Conservation (phyloP, 2,888 invertebrate species). For the Linnaemya tessellans region DNA sequence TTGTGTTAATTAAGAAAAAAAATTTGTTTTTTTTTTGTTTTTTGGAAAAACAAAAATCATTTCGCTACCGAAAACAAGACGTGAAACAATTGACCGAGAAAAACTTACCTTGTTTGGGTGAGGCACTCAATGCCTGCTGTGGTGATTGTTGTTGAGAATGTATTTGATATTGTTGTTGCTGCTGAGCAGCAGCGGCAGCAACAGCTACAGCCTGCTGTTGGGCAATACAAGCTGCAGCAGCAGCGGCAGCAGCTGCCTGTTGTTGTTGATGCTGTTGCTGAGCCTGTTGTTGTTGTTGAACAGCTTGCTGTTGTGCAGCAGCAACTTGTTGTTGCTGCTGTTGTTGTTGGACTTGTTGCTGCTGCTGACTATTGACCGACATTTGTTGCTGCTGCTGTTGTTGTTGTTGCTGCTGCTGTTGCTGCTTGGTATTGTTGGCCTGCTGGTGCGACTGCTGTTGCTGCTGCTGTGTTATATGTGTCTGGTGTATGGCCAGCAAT, state of each 20-base stretch:
- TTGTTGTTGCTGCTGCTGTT: slow-evolving; percentile 76
- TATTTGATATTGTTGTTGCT: slow-evolving; percentile 82
- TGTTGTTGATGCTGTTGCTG: slow-evolving; percentile 75
- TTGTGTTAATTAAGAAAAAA: not conserved
- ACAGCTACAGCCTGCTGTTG: slow-evolving; percentile 79
- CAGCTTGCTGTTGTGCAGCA: slow-evolving; percentile 77
- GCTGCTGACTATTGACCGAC: slow-evolving; percentile 76
- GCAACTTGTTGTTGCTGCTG: slow-evolving; percentile 75
- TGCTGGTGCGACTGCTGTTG: slow-evolving; percentile 79
- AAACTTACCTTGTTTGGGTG: slow-evolving; percentile 83
- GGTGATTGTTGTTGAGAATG: slow-evolving; percentile 83
- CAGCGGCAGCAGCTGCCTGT: slow-evolving; percentile 77
- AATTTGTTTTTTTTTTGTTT: too few relatives aligned
- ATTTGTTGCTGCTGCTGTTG: slow-evolving; percentile 77
- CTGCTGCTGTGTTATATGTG: slow-evolving; percentile 81
- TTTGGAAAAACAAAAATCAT: not conserved
- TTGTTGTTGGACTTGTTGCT: slow-evolving; percentile 74
- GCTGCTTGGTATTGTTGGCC: slow-evolving; percentile 77
- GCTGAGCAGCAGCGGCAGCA: slow-evolving; percentile 74
- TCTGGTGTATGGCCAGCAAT: slow-evolving; percentile 83
- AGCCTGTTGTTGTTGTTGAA: slow-evolving; percentile 76
- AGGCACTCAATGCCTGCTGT: slow-evolving; percentile 82
- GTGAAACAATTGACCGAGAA: not conserved
- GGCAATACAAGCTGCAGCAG: slow-evolving; percentile 79
- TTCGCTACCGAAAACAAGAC: not conserved